phyloP scores from a whole-genome alignment of 2,888 invertebrate genomes.

The Ernsta delagoae region DNA sequence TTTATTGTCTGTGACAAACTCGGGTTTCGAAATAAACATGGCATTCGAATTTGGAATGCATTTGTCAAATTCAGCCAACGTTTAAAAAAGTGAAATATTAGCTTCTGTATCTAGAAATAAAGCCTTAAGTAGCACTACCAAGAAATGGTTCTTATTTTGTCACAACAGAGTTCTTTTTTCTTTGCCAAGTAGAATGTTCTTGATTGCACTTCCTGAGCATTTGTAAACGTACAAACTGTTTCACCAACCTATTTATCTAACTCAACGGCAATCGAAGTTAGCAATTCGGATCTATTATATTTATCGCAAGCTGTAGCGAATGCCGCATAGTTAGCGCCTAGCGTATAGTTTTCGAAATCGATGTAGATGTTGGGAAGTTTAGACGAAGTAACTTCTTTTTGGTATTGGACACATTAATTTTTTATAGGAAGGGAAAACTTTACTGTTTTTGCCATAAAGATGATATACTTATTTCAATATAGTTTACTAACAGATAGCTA shows the following conservation, averaged over 20 bases:
- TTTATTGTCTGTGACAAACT: conserved; percentile 24
- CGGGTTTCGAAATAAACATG: conserved; percentile 2
- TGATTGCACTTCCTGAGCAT: conserved; percentile 26
- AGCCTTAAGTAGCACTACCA: conserved; percentile 12
- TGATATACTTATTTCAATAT: no score
- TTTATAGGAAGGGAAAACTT: no score
- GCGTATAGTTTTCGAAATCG: background rate
- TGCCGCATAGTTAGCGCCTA: conserved; percentile 6
- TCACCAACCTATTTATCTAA: conserved; percentile 25
- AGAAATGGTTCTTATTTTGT: background rate
- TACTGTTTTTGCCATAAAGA: no score
- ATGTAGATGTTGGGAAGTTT: conserved; percentile 9
- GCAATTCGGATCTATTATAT: conserved; percentile 17
- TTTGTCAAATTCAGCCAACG: background rate
- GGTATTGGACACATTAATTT: conserved; percentile 3
- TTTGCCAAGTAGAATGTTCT: background rate
- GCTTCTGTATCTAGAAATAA: background rate
- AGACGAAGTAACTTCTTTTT: background rate
- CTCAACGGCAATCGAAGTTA: conserved; percentile 23
- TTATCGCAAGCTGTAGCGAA: conserved; percentile 3
- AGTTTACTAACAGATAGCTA: background rate
- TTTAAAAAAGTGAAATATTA: background rate
- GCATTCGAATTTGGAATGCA: conserved; percentile 18
- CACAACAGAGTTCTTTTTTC: conserved; percentile 1
- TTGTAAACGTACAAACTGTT: conserved; percentile 30